Base-by-base conservation (phyloP, 2,888 invertebrate species). In the Pardosa pseudoannulata region DNA sequence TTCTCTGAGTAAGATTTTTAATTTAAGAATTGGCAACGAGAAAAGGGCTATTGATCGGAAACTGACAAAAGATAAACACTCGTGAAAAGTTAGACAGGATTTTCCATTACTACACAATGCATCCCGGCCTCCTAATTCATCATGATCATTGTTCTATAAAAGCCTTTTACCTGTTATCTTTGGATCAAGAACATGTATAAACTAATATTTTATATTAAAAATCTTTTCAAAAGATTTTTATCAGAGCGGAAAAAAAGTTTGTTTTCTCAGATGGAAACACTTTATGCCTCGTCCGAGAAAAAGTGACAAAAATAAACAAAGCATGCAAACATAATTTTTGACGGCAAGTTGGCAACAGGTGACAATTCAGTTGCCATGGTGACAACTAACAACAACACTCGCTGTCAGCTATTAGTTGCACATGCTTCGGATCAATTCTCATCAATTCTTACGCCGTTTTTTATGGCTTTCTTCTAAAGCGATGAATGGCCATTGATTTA, bases 401-500 rank as follows among this genome's bases (percentile, higher is more conserved):
- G 65, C 28, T 78, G 46, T 73, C 78, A 39, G 73, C 75, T 76
- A 76, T 67, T 70, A 71, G 70, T 75, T 31, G 56, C 31, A 62
- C 19, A 39, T 56, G 56, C 19, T 75, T 76, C 28, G 64, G 75
- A 82, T 82, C 82, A 76, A 82, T 82, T 82, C 64, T 75, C 67
- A 82, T 76, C 75, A 71, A 46, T 62, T 70, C 62, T 71, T 50
- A 32, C 50, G 28, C 62, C 46, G 39, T 70, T 56, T 73, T 73
- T 39, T 56, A 46, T 56, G 11, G 56, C 56, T 56, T 56, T 56
- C 11, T 2, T 19, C 36, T 39, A 76, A 72, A 16, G 73, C 67
- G 76, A 78, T 85, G 83, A 85, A 78, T 85, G 73, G 31, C 39
- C 83, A 85, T 78, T 62, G 78, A 62, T 72, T 85, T 76, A 46